Conservation (phyloP, 2,113 vertebrate species). For the Campylomormyrus tamandua region DNA sequence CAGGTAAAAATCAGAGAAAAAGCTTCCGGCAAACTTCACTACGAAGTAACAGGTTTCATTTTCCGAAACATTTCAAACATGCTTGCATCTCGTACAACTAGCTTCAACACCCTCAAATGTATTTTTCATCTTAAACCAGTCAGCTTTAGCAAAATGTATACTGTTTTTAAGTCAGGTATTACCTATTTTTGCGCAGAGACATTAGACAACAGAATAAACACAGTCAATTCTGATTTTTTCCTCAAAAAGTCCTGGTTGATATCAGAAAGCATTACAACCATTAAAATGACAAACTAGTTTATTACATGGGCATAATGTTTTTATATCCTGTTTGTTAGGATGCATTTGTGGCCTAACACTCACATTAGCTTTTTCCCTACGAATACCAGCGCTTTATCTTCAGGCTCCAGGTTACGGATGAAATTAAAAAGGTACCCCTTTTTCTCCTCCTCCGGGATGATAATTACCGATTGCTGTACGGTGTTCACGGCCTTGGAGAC, state of each 20-base stretch:
- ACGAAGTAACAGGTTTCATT: not conserved
- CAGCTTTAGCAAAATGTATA: not conserved
- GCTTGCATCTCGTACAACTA: not conserved
- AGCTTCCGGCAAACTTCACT: not conserved
- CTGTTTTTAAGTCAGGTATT: not conserved
- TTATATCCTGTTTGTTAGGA: not conserved
- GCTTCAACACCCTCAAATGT: not conserved
- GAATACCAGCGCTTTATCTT: conserved; percentile 88
- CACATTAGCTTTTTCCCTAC: conserved; percentile 84
- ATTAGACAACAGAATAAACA: not conserved
- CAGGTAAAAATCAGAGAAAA: not conserved
- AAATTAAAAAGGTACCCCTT: conserved; percentile 70
- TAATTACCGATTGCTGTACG: conserved; percentile 73
- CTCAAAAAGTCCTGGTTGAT: not conserved
- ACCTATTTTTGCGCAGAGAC: not conserved
- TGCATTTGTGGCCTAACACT: conserved; percentile 35
- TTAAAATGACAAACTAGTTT: not conserved
- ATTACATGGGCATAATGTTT: not conserved
- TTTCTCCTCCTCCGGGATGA: conserved; percentile 83
- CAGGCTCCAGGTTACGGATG: conserved; percentile 70
- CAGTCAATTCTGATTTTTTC: not conserved
- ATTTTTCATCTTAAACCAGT: not conserved
- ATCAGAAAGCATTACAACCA: not conserved
- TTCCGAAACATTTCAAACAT: not conserved
- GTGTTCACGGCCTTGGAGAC: conserved; percentile 77